Conservation (phyloP, 2,888 invertebrate genomes). For the Cepaea hortensis region DNA sequence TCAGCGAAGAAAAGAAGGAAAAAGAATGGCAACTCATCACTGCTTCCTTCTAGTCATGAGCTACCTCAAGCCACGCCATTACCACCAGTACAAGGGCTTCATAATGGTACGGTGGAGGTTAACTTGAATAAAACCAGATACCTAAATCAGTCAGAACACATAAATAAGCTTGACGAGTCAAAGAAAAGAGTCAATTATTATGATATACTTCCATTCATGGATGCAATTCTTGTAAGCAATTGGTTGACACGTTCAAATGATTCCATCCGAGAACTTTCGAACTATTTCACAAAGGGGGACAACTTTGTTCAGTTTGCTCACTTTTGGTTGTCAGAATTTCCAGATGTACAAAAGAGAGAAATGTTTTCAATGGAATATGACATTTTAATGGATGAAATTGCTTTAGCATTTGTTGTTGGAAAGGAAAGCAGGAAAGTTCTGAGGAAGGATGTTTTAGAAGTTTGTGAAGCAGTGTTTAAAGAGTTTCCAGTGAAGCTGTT, state of each 20-base stretch:
- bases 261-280: constrained; percentile 64
- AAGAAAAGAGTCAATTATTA: constrained; percentile 66
- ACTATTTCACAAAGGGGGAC: constrained; percentile 67
- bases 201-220: constrained; percentile 71
- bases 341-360: constrained; percentile 69
- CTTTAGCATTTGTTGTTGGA: constrained; percentile 72
- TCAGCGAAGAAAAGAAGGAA: constrained; percentile 57
- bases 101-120: background rate
- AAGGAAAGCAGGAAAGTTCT: constrained; percentile 64
- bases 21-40: constrained; percentile 53
- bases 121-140: background rate
- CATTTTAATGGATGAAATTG: constrained; percentile 71
- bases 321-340: constrained; percentile 74
- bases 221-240: constrained; percentile 72
- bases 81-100: constrained; percentile 58
- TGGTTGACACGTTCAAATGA: constrained; percentile 72
- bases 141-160: constrained; percentile 9
- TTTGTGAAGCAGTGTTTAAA: constrained; percentile 71
- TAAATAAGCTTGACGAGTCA: background rate
- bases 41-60: constrained; percentile 58
- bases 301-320: constrained; percentile 75
- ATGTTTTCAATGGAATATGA: constrained; percentile 73
- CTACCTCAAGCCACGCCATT: constrained; percentile 64
- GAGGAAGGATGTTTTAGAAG: constrained; percentile 64
- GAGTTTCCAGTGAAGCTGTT: constrained; percentile 73